Evolutionary conservation across 2,797 vertebrate species (phyloP).

Genomic region (Melanotaenia boesemani): DNA sequence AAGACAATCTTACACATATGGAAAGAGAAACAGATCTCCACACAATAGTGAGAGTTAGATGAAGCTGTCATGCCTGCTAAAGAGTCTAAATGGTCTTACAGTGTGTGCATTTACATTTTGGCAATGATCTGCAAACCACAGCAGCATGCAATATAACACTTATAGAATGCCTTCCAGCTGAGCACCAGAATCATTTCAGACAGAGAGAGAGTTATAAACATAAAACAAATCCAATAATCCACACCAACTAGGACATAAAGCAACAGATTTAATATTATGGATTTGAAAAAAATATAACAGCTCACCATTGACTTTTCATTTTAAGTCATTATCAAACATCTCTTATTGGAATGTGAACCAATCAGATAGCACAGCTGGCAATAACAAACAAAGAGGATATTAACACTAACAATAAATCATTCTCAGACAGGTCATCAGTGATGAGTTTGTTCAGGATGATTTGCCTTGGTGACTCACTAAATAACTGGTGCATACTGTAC

Average conservation of each 20-base stretch:
- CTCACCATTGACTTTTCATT: slow-evolving; percentile 68
- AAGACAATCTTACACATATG: slow-evolving; percentile 33
- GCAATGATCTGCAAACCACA: slow-evolving; percentile 50
- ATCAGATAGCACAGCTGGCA: slow-evolving; percentile 57
- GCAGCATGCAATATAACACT: slow-evolving; percentile 42
- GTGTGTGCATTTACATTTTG: slow-evolving; percentile 63
- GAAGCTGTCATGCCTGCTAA: slow-evolving; percentile 44
- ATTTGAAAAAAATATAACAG: slow-evolving; percentile 51
- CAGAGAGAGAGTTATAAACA: slow-evolving; percentile 56
- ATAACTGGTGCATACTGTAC: slow-evolving; percentile 41
- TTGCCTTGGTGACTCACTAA: slow-evolving; percentile 52
- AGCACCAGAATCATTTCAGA: slow-evolving; percentile 44
- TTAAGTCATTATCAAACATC: slow-evolving; percentile 67
- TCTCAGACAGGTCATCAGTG: slow-evolving; percentile 68
- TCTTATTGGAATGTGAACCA: slow-evolving; percentile 58
- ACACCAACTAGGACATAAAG: slow-evolving; percentile 57
- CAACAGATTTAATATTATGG: slow-evolving; percentile 62
- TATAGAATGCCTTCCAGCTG: slow-evolving; percentile 42
- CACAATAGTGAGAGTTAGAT: slow-evolving; percentile 49
- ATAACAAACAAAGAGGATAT: slow-evolving; percentile 73
- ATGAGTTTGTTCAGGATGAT: slow-evolving; percentile 71
- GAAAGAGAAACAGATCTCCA: slow-evolving; percentile 50
- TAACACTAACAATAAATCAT: slow-evolving; percentile 75
- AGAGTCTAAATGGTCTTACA: slow-evolving; percentile 40
- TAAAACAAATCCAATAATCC: slow-evolving; percentile 67